These are phyloP conservation scores for Ctenopoma multispine DNA, from an alignment of 2,797 vertebrate genomes.

Conservation along the genomic window DNA sequence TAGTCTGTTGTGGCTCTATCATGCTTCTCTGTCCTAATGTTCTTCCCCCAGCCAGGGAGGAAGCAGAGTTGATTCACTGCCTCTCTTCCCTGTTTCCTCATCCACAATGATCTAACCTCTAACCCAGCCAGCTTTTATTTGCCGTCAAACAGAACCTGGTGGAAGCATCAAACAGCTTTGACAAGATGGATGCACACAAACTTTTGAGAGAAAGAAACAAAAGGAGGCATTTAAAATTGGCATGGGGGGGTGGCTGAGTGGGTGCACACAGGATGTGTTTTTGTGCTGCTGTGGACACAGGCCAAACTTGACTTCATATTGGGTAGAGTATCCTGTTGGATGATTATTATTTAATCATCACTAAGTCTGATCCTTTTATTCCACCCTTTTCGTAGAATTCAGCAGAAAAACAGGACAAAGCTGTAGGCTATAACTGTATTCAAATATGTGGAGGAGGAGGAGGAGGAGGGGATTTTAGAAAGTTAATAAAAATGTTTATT, in stretches of 20 bases:
- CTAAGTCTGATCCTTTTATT: constrained; percentile 2
- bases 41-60: constrained; percentile 75
- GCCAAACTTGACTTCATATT: constrained; percentile 18
- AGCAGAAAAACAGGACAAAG: constrained; percentile 87
- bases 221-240: constrained; percentile 61
- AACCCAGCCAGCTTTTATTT: constrained; percentile 79
- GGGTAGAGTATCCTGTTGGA: constrained; percentile 4
- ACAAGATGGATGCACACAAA: constrained; percentile 57
- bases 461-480: constrained; percentile 85
- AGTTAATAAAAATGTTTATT: constrained; percentile 88
- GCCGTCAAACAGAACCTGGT: constrained; percentile 63
- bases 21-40: constrained; percentile 78
- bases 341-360: constrained; percentile 33
- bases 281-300: constrained; percentile 22
- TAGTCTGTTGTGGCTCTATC: constrained; percentile 87
- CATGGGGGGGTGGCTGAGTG: constrained; percentile 21
- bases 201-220: constrained; percentile 63
- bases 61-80: constrained; percentile 73
- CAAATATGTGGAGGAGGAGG: constrained; percentile 51
- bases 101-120: constrained; percentile 64
- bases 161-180: constrained; percentile 67
- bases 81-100: constrained; percentile 66
- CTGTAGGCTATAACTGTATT: constrained; percentile 84
- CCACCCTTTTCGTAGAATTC: constrained; percentile 83
- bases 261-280: constrained; percentile 61